Evolutionary conservation across 2,888 invertebrate species (phyloP), one percentile per base, ranked within the genome.

Genomic region (Dryobota labecula): DNA sequence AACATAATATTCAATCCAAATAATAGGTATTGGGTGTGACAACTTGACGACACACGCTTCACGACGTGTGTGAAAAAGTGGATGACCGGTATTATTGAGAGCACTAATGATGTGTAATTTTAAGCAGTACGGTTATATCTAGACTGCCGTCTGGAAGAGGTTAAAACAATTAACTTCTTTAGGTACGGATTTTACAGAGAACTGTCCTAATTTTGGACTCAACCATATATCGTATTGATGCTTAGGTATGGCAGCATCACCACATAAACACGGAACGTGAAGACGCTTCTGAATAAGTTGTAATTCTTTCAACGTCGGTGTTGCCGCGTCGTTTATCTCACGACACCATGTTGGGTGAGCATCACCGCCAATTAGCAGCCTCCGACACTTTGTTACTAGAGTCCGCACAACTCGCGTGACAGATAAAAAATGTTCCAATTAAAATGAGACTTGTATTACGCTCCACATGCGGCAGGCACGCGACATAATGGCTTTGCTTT

Each of bases 371-470:
- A 93, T 92, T 92, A 92, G 90, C 78, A 84, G 86, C 84, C 67
- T 62, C 80, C 84, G 86, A 87, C 87, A 89, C 86, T 90, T 88
- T 88, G 89, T 90, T 86, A 83, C 87, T 76, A 83, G 75, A 75
- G 77, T 73, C 73, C 83, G 81, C 86, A 83, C 85, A 83, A 84
- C 86, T 92, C 86, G 90, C 89, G 90, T 91, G 92, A 88, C 89
- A 88, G 89, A 90, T 91, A 91, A 91, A 92, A 93, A 92, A 87
- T 89, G 90, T 89, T 84, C 90, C 91, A 92, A 94, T 93, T 94
- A 91, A 91, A 91, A 89, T 84, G 84, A 89, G 90, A 86, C 88
- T 89, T 88, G 85, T 86, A 93, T 89, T 90, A 91, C 90, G 91
- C 87, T 90, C 88, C 84, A 90, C 88, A 92, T 92, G 90, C 86